Percentiles rank a stretch among this genome's conserved stretches.
phyloP scores from a whole-genome alignment of 2,797 vertebrate genomes.

The Rhabdophis nuchalis region DNA sequence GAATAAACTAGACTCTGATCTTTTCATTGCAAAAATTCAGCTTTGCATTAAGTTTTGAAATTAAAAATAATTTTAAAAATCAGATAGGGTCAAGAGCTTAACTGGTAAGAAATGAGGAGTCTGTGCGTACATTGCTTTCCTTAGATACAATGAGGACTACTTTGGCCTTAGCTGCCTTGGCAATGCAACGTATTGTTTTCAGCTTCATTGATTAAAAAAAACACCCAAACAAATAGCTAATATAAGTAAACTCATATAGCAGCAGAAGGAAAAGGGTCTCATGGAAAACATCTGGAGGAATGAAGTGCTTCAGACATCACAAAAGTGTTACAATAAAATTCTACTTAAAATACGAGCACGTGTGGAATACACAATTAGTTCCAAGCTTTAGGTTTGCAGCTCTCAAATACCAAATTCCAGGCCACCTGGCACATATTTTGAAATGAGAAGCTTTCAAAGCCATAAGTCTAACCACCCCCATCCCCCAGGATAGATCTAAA shows the following conservation, averaged over 20 bases:
- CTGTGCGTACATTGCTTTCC: neutral
- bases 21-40: neutral
- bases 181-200: neutral
- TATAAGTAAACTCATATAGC: neutral
- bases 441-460: neutral
- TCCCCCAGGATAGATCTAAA: neutral
- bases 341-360: neutral
- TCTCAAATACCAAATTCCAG: neutral
- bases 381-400: neutral
- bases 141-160: neutral
- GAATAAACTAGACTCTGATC: neutral
- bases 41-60: neutral
- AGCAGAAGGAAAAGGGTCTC: neutral
- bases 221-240: neutral
- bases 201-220: neutral
- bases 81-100: neutral
- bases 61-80: neutral
- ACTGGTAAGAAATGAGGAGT: neutral
- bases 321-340: neutral
- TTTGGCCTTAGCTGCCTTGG: neutral
- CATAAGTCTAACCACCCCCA: neutral
- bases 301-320: neutral
- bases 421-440: neutral
- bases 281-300: neutral
- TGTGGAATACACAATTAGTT: neutral